phyloP scores from a whole-genome alignment of 2,797 vertebrate genomes.

The Anabacerthia variegaticeps region DNA sequence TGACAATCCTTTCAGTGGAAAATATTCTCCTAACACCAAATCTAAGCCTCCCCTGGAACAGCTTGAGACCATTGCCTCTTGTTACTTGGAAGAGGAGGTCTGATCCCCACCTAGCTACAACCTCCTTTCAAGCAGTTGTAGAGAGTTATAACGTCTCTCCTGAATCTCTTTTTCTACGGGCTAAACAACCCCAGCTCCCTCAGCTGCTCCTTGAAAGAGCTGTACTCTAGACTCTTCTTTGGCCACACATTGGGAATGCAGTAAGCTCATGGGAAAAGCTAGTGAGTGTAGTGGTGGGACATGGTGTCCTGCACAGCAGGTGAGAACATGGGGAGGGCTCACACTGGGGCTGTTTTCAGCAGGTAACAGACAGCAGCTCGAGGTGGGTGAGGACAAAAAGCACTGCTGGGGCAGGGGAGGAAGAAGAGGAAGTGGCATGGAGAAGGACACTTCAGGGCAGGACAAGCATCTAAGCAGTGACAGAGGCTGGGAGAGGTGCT shows the following conservation, averaged over 20 bases:
- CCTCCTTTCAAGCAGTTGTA: neutral
- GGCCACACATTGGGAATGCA: neutral
- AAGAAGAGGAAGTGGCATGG: neutral
- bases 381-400: neutral
- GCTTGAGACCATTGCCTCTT: neutral
- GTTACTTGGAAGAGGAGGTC: neutral
- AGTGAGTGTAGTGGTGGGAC: neutral
- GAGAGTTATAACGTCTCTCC: neutral
- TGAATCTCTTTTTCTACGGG: neutral
- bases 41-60: neutral
- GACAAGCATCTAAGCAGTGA: neutral
- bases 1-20: neutral
- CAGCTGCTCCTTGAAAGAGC: neutral
- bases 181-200: neutral
- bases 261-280: neutral
- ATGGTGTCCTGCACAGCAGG: accelerated
- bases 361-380: neutral
- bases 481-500: neutral
- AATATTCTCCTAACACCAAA: neutral
- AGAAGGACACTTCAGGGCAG: neutral
- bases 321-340: neutral
- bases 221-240: neutral
- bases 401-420: neutral
- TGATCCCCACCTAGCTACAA: neutral
- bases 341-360: neutral